Evolutionary conservation across 2,888 invertebrate genomes (phyloP).

Genomic region (Pandemis cinnamomeana): DNA sequence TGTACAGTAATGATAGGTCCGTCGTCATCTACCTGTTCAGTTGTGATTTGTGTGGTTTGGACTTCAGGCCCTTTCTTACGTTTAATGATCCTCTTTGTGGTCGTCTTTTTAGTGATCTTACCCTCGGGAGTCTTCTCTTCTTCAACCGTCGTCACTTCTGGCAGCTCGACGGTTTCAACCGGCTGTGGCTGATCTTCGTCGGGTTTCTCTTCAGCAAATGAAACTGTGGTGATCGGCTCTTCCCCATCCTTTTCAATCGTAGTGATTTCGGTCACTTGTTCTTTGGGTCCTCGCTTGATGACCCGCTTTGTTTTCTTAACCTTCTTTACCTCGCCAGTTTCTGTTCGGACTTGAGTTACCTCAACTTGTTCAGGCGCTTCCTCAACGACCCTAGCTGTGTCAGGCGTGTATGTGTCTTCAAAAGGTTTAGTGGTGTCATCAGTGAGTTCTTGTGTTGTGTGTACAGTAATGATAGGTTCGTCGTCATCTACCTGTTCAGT

Average conservation of each 20-base stretch:
- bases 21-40: slow-evolving; percentile 50
- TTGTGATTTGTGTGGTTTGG: slow-evolving; percentile 51
- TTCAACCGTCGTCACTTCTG: slow-evolving; percentile 47
- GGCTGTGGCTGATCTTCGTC: neutral
- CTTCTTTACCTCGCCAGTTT: slow-evolving; percentile 52
- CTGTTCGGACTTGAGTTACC: slow-evolving; percentile 46
- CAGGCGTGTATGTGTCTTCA: slow-evolving; percentile 44
- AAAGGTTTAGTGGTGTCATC: slow-evolving; percentile 43
- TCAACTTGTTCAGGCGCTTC: slow-evolving; percentile 42
- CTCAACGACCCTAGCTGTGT: slow-evolving; percentile 25
- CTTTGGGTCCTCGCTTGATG: slow-evolving; percentile 49
- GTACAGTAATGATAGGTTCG: slow-evolving; percentile 58
- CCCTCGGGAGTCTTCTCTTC: slow-evolving; percentile 36
- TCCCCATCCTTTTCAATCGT: slow-evolving; percentile 48
- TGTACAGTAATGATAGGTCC: slow-evolving; percentile 56
- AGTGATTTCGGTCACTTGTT: slow-evolving; percentile 48
- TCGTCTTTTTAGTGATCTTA: slow-evolving; percentile 28
- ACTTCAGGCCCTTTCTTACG: slow-evolving; percentile 64
- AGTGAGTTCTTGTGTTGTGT: slow-evolving; percentile 59
- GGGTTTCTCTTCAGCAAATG: neutral
- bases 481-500: slow-evolving; percentile 60
- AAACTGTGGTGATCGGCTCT: slow-evolving; percentile 45
- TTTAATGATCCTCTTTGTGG: slow-evolving; percentile 63
- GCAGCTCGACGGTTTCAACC: slow-evolving; percentile 45
- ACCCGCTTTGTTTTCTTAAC: slow-evolving; percentile 56